Evolutionary conservation across 2,113 vertebrate species (phyloP).

Genomic region (Xenus cinereus): DNA sequence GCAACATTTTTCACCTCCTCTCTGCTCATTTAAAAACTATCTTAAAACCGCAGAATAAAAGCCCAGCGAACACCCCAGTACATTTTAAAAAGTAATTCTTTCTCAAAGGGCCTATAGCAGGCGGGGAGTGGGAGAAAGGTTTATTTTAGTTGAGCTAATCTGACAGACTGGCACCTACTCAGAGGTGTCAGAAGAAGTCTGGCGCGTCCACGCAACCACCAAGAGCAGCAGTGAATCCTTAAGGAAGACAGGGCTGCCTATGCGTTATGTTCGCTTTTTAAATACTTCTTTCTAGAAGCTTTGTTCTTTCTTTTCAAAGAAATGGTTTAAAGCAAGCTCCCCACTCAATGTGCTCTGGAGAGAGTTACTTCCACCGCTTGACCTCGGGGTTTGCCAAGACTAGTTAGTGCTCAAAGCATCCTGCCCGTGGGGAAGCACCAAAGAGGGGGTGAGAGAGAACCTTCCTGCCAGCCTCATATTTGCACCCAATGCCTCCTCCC

Average conservation of each 20-base stretch:
- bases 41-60: not conserved
- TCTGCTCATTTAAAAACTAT: constrained; percentile 29
- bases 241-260: not conserved
- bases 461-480: not conserved
- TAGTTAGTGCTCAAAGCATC: not conserved
- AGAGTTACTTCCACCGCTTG: not conserved
- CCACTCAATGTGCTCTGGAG: not conserved
- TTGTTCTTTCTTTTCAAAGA: not conserved
- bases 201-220: constrained; percentile 20
- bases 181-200: constrained; percentile 48
- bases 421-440: not conserved
- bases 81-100: constrained; percentile 12
- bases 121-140: constrained; percentile 39
- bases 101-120: constrained; percentile 12
- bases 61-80: not conserved
- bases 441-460: not conserved
- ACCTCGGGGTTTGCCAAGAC: not conserved
- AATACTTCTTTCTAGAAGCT: not conserved
- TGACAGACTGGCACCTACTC: constrained; percentile 59
- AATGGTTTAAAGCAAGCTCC: not conserved
- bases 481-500: not conserved
- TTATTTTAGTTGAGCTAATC: constrained; percentile 55
- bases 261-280: not conserved
- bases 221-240: constrained; percentile 9
- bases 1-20: not conserved